Evolutionary conservation across 2,888 invertebrate genomes (phyloP).

Genomic region (Drosophila ezoana): DNA sequence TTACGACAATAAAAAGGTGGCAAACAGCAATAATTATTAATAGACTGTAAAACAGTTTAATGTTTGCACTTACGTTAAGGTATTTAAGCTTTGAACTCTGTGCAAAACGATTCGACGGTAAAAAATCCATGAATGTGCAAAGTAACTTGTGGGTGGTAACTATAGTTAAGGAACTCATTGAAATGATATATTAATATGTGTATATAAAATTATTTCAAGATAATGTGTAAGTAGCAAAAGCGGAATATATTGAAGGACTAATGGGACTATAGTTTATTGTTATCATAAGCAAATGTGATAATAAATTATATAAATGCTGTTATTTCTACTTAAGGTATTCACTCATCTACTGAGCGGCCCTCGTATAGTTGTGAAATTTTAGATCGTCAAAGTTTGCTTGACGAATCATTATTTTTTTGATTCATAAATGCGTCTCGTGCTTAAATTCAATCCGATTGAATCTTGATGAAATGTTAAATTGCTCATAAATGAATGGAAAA

Average conservation of each 20-base stretch:
- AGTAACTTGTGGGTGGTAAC: background rate
- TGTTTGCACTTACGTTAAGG: background rate
- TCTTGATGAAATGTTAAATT: background rate
- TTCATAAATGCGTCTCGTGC: no score
- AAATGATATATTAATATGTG: background rate
- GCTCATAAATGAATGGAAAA: background rate
- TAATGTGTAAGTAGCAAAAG: background rate
- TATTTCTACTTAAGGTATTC: background rate
- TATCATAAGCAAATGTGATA: background rate
- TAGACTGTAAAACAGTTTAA: background rate
- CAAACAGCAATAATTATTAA: background rate
- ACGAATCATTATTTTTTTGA: no score
- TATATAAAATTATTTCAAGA: no score
- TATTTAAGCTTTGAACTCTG: slow-evolving; percentile 3
- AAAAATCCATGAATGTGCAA: no score
- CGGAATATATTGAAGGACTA: background rate
- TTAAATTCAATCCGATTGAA: background rate
- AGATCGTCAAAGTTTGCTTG: background rate
- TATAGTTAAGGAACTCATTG: background rate
- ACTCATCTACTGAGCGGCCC: background rate
- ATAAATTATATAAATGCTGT: background rate
- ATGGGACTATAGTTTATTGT: background rate
- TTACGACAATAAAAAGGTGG: background rate
- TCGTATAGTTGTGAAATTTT: background rate
- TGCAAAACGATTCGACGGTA: no score